Percentiles rank a stretch among this genome's conserved stretches.
These are phyloP conservation scores for Tachina grossa DNA, from an alignment of 2,888 invertebrate genomes.

Conservation along the genomic window DNA sequence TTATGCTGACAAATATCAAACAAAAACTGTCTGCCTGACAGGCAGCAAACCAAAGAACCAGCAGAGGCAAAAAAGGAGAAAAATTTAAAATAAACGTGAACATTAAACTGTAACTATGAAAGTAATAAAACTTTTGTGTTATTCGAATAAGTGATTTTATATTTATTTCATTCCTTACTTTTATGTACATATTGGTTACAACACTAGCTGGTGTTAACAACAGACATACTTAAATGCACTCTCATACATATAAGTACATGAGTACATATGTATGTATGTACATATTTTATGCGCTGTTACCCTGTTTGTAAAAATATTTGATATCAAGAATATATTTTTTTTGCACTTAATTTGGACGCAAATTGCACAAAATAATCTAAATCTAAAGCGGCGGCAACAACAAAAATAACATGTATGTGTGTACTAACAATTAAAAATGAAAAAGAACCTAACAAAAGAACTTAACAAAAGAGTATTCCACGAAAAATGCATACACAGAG, in stretches of 20 bases:
- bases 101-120: slow-evolving; percentile 26
- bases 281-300: not conserved
- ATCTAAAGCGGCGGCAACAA: slow-evolving; percentile 38
- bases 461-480: slow-evolving; percentile 40
- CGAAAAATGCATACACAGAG: not conserved
- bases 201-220: slow-evolving; percentile 12
- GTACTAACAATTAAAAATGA: slow-evolving; percentile 6
- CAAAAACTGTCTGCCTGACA: slow-evolving; percentile 10
- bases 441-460: not conserved
- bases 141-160: slow-evolving; percentile 36
- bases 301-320: slow-evolving; percentile 8
- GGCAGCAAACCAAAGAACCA: not conserved
- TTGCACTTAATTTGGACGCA: slow-evolving; percentile 65
- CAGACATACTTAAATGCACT: too few species aligned
- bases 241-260: not conserved
- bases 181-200: slow-evolving; percentile 23
- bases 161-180: slow-evolving; percentile 2
- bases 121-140: slow-evolving; percentile 18
- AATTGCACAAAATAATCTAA: slow-evolving; percentile 56
- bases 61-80: not conserved
- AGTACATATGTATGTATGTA: not conserved
- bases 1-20: slow-evolving; percentile 20
- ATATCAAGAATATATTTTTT: slow-evolving; percentile 16
- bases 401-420: slow-evolving; percentile 1
- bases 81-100: slow-evolving; percentile 15